Evolutionary conservation across 2,888 invertebrate species (phyloP), one percentile per base, ranked within the genome.

Genomic region (Alloscopus bannaensis): DNA sequence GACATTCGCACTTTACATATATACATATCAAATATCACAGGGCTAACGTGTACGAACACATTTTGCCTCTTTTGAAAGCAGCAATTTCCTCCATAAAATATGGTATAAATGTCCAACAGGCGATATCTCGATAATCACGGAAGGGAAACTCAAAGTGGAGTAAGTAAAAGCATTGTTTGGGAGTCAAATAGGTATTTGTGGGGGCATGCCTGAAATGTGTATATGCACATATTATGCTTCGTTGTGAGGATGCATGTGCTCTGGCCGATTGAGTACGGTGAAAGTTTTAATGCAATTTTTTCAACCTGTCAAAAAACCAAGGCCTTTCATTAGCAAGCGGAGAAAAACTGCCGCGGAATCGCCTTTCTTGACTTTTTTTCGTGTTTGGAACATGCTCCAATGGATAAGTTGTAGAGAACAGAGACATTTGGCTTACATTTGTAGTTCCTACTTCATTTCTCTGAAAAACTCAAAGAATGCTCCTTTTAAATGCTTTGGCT

Each of bases 61-160:
- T 57, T 55, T 57, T 57, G 26, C 13, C 20, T 57, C 29, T 28
- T 29, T 57, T 31, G 70, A 59, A 71, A 71, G 71, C 62, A 71
- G 60, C 50, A 71, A 71, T 71, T 71, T 71, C 62, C 62, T 71
- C 71, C 47, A 50, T 71, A 71, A 71, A 71, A 71, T 71, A 71
- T 71, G 62, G 71, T 18, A 45, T 28, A 69, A 64, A 62, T 71
- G 71, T 71, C 71, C 71, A 71, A 71, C 60, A 71, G 71, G 71
- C 71, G 71, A 71, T 71, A 62, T 60, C 50, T 42, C 20, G 47
- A 45, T 62, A 62, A 71, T 71, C 71, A 71, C 71, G 71, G 71
- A 71, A 71, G 62, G 71, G 57, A 71, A 24, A n/a, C n/a, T n/a
- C n/a, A n/a, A 55, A 60, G 45, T 71, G 71, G 62, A 60, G 36